Evolutionary conservation across 2,797 vertebrate genomes (phyloP), one percentile per base, ranked within the genome.

Genomic region (Etheostoma nigrum): DNA sequence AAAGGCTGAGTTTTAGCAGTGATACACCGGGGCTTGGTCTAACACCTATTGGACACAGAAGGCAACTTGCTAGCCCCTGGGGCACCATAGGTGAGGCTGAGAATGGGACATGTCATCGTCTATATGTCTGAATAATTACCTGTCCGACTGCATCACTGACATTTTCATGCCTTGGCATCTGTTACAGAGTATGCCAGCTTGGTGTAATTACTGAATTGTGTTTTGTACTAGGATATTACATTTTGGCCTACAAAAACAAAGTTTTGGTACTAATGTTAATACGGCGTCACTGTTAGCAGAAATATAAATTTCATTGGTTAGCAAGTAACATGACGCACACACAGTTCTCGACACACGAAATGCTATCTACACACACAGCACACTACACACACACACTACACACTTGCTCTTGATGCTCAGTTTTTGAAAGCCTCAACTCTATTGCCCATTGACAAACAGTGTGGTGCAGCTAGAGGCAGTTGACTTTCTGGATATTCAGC

Each of bases 401-500:
- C 61, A 5, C 30, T n/a, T n/a, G n/a, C 30, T 6, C 30, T 30
- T 30, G 62, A 82, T 84, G 58, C 76, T 79, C 62, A 23, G 72
- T 84, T 74, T 74, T 86, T 82, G 76, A 70, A 85, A 82, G 68
- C 30, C n/a, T 67, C 11, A 49, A 77, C 81, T 82, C 64, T 57
- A 67, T 75, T 86, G 79, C 67, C 79, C 67, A 67, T 73, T 59
- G 82, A 83, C 75, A 78, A 78, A 81, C 80, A 66, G n/a, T n/a
- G n/a, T n/a, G n/a, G n/a, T n/a, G n/a, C 53, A 52, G 76, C 44
- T 14, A 63, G 57, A 86, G 14, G 72, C 33, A 64, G 82, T 65
- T 69, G 67, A 57, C 51, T 74, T 42, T 72, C 60, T 62, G 78
- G 74, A 87, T 69, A 63, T 54, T 51, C 76, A 14, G 60, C 60